Conservation (phyloP, 2,888 invertebrate species). For the Cosmia pyralina region DNA sequence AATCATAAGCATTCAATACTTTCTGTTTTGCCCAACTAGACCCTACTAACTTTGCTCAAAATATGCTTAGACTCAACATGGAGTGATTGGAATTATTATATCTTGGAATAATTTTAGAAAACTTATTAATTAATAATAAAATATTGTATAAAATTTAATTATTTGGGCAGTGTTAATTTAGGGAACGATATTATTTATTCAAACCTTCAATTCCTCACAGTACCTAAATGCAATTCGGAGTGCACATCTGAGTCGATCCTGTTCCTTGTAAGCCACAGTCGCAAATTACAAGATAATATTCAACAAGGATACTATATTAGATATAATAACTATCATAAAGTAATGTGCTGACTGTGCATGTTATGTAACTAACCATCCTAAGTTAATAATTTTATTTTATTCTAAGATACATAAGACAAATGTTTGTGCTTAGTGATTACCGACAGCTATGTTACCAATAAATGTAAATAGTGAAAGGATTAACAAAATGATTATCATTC, state of each 20-base stretch:
- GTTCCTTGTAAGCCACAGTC: slow-evolving; percentile 60
- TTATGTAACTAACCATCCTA: slow-evolving; percentile 73
- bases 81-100: slow-evolving; percentile 76
- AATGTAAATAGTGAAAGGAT: slow-evolving; percentile 43
- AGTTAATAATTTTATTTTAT: slow-evolving; percentile 65
- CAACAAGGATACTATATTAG: slow-evolving; percentile 69
- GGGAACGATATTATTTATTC: slow-evolving; percentile 70
- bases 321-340: slow-evolving; percentile 70
- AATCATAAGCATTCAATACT: slow-evolving; percentile 63
- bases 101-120: slow-evolving; percentile 70
- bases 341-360: slow-evolving; percentile 84
- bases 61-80: slow-evolving; percentile 79
- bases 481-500: slow-evolving; percentile 55
- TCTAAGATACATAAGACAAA: slow-evolving; percentile 70
- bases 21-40: slow-evolving; percentile 61
- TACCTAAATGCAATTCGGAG: slow-evolving; percentile 75
- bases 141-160: slow-evolving; percentile 74
- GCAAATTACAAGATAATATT: slow-evolving; percentile 62
- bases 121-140: slow-evolving; percentile 73
- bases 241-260: slow-evolving; percentile 52
- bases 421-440: slow-evolving; percentile 76
- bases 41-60: slow-evolving; percentile 66
- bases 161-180: slow-evolving; percentile 78
- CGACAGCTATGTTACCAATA: slow-evolving; percentile 56
- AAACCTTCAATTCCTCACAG: slow-evolving; percentile 78